Conservation (phyloP, 2,888 invertebrate species). For the Brenthis hecate region DNA sequence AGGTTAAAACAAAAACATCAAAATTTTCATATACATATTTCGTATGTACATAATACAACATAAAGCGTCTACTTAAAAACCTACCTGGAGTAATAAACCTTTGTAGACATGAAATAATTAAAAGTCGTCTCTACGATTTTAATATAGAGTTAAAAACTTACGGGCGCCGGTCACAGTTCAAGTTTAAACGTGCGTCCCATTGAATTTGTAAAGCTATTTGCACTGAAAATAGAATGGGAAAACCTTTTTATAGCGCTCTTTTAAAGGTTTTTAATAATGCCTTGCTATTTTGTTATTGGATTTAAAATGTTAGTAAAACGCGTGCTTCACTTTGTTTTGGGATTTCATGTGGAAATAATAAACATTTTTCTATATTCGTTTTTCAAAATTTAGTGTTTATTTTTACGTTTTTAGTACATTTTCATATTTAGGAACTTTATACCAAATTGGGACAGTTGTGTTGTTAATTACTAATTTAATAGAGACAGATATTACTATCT, state of each 20-base stretch:
- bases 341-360: too few relatives aligned
- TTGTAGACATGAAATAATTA: conserved; percentile 25
- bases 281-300: conserved; percentile 13
- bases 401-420: too few relatives aligned
- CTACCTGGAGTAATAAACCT: background rate
- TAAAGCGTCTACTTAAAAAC: background rate
- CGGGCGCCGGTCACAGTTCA: conserved; percentile 23
- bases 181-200: conserved; percentile 22
- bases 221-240: conserved; percentile 15
- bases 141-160: conserved; percentile 23
- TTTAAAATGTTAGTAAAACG: background rate
- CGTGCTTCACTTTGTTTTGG: too few relatives aligned
- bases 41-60: background rate
- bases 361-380: too few relatives aligned
- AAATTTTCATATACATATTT: background rate
- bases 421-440: too few relatives aligned
- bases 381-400: too few relatives aligned
- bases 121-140: conserved; percentile 23
- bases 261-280: conserved; percentile 12
- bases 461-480: too few relatives aligned
- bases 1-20: too few relatives aligned
- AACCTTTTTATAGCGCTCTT: conserved; percentile 10
- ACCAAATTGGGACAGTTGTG: too few relatives aligned
- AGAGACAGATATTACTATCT: too few relatives aligned
- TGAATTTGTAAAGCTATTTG: conserved; percentile 29